Base-by-base conservation (phyloP, 2,888 invertebrate genomes). In the Pyrochroa serraticornis region DNA sequence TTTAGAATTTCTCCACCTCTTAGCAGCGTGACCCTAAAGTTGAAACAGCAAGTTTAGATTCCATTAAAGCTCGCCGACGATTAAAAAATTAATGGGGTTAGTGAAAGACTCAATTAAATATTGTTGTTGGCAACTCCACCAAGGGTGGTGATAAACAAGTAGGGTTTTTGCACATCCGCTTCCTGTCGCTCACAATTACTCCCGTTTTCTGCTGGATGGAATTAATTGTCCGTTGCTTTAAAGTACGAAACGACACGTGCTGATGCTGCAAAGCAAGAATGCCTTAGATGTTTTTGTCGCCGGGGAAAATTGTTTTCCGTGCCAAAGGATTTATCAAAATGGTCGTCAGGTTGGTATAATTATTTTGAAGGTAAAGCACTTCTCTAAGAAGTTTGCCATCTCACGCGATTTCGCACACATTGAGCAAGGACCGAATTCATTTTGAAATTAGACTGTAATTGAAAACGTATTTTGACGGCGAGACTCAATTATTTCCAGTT, bases 321-420 rank as follows among this genome's bases (percentile, higher is more conserved):
- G 49, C 56, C 53, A 62, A 56, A 52, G 53, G 56, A 59, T 59
- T 62, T 52, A 56, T 56, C 62, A 56, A 57, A 57, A 56, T 56
- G 56, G 53, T 59, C 34, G 38, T 13, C 38, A 32, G 47, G 42
- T 48, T 34, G 36, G 48, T 43, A 51, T 58, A 62, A 59, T 62
- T 62, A 49, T 56, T 52, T 46, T 58, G 34, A 12, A 45, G 45
- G 47, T 47, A 49, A 59, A 56, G 52, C 58, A 56, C 47, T 54
- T 45, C 32, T 51, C 52, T 32, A 41, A 53, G 46, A 53, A 46
- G 31, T 31, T 38, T 47, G 38, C 9, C 9, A 12, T 47, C 35
- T 37, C 37, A 37, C 35, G 38, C 32, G 38, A 1, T 9, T 22
- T 14, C 22, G 14, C 9, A n/a, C 14, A 22, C 30, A 8, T 42